Percentiles rank a stretch among this genome's conserved stretches.
Evolutionary conservation across 2,113 vertebrate species (phyloP).

Genomic region (Progne subis): DNA sequence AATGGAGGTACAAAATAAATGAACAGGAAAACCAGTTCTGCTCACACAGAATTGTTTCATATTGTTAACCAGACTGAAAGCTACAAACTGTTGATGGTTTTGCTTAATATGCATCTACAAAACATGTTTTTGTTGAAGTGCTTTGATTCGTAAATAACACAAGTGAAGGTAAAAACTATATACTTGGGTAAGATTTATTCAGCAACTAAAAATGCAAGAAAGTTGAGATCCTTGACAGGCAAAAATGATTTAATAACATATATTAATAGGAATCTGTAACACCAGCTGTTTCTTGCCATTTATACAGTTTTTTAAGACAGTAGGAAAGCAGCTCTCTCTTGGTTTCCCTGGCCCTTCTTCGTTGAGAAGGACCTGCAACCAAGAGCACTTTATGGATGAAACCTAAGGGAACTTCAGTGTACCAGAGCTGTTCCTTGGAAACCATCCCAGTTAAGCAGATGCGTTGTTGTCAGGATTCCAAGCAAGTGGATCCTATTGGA

Average conservation of each 20-base stretch:
- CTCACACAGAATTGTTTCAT: not conserved
- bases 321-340: not conserved
- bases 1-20: not conserved
- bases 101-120: not conserved
- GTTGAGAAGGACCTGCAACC: not conserved
- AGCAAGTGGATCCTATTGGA: constrained; percentile 31
- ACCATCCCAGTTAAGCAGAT: constrained; percentile 8
- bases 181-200: not conserved
- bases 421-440: constrained; percentile 24
- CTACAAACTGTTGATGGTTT: not conserved
- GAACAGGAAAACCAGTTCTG: not conserved
- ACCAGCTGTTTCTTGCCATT: not conserved
- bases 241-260: not conserved
- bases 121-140: not conserved
- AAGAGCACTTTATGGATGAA: not conserved
- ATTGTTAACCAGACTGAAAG: not conserved
- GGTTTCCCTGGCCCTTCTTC: not conserved
- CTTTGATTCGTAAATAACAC: not conserved
- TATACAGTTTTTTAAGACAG: not conserved
- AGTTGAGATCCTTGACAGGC: not conserved
- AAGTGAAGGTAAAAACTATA: not conserved
- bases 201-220: not conserved
- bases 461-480: constrained; percentile 38
- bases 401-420: not conserved
- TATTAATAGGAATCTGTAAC: not conserved